Percentiles rank a stretch among this genome's conserved stretches.
These are phyloP conservation scores for Neomonachus schauinslandi DNA, from an alignment of 2,113 vertebrate genomes.

Conservation along the genomic window DNA sequence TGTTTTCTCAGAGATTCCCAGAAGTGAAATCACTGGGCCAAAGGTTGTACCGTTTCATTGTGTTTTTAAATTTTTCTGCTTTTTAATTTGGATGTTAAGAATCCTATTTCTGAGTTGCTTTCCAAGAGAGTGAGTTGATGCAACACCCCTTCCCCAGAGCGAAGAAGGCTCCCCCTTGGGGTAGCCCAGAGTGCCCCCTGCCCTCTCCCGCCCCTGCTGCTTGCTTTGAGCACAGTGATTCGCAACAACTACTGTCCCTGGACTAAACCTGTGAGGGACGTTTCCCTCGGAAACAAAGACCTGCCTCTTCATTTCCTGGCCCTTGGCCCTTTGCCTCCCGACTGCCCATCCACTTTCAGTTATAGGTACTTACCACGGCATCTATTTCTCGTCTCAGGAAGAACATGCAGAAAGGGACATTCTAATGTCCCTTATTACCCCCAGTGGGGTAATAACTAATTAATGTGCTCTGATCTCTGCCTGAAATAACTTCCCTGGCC, in stretches of 20 bases:
- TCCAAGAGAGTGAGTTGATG: background rate
- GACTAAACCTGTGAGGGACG: background rate
- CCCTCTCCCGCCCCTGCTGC: background rate
- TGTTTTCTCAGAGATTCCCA: background rate
- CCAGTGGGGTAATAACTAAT: conserved; percentile 85
- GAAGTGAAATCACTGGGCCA: background rate
- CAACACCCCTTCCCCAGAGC: background rate
- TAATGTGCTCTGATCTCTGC: conserved; percentile 76
- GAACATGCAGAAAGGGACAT: conserved; percentile 77
- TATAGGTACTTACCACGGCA: background rate
- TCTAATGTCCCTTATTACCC: too few species aligned
- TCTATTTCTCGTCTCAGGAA: conserved; percentile 79
- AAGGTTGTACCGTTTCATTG: background rate
- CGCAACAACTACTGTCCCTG: background rate
- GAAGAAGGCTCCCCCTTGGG: background rate
- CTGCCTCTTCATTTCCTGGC: background rate
- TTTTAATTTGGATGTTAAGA: background rate
- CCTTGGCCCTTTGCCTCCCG: conserved; percentile 8
- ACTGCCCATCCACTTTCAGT: background rate
- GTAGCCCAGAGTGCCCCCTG: rapidly evolving
- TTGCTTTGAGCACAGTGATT: background rate
- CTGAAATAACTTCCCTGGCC: conserved; percentile 85
- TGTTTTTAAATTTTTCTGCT: background rate
- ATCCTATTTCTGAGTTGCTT: background rate
- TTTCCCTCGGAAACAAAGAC: background rate